These are phyloP conservation scores for Reticulitermes lucifugus DNA, from an alignment of 2,888 invertebrate species.

Conservation along the genomic window DNA sequence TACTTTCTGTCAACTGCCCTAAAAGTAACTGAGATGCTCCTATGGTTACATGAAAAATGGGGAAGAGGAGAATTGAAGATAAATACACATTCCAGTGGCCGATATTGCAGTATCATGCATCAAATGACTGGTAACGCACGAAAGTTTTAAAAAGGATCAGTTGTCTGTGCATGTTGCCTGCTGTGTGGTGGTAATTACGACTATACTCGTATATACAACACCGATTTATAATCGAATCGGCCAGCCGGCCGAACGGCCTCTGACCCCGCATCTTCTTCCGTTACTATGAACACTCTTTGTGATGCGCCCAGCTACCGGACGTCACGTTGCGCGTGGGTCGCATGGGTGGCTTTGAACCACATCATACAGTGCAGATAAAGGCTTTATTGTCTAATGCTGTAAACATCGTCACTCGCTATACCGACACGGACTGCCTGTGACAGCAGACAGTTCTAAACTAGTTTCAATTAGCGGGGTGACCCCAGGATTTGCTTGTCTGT, in stretches of 20 bases:
- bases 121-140: no score
- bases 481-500: no score
- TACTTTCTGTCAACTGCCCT: no score
- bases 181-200: background rate
- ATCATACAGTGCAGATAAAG: background rate
- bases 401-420: background rate
- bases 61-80: no score
- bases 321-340: conserved; percentile 16
- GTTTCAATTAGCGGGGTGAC: no score
- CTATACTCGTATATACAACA: background rate
- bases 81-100: no score
- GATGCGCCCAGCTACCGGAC: background rate
- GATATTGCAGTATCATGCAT: no score
- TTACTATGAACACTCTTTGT: background rate
- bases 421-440: no score
- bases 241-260: background rate
- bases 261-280: conserved; percentile 11
- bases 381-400: background rate
- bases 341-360: background rate
- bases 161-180: background rate
- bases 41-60: no score
- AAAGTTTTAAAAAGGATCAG: no score
- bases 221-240: background rate
- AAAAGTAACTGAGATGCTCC: no score
- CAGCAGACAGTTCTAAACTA: no score